Evolutionary conservation across 2,797 vertebrate genomes (phyloP).

Genomic region (Sardinella longiceps): DNA sequence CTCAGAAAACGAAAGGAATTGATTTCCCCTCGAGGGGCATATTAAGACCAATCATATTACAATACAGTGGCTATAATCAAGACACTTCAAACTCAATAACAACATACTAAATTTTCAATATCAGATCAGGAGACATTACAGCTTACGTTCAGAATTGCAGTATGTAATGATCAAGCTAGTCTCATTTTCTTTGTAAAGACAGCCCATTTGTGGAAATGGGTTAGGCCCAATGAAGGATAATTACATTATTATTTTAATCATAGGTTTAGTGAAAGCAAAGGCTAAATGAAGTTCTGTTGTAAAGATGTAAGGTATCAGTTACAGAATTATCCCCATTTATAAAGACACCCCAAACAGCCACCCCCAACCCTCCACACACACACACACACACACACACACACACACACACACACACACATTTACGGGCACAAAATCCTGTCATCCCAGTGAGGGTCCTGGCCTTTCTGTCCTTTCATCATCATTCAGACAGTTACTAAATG

Average conservation of each 20-base stretch:
- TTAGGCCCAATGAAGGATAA: neutral
- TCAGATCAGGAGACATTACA: neutral
- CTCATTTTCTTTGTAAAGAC: neutral
- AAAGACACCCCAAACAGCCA: neutral
- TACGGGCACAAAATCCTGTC: neutral
- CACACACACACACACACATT: neutral
- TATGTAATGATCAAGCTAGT: neutral
- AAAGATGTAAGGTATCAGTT: slow-evolving; percentile 12
- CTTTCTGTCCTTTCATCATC: neutral
- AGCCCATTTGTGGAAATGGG: neutral
- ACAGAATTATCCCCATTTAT: neutral
- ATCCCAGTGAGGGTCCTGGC: neutral
- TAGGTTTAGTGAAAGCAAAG: neutral
- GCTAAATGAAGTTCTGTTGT: neutral
- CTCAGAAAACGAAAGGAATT: neutral
- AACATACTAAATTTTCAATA: slow-evolving; percentile 18
- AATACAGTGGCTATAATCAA: neutral
- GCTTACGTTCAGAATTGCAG: slow-evolving; percentile 7
- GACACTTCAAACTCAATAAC: slow-evolving; percentile 2
- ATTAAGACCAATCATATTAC: neutral
- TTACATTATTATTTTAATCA: slow-evolving; percentile 6
- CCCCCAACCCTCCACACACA: neutral
- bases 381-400: neutral
- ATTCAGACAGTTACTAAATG: slow-evolving; percentile 34
- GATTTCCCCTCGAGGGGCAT: neutral